Evolutionary conservation across 2,888 invertebrate genomes (phyloP), one percentile per base, ranked within the genome.

Genomic region (Bugula neritina): DNA sequence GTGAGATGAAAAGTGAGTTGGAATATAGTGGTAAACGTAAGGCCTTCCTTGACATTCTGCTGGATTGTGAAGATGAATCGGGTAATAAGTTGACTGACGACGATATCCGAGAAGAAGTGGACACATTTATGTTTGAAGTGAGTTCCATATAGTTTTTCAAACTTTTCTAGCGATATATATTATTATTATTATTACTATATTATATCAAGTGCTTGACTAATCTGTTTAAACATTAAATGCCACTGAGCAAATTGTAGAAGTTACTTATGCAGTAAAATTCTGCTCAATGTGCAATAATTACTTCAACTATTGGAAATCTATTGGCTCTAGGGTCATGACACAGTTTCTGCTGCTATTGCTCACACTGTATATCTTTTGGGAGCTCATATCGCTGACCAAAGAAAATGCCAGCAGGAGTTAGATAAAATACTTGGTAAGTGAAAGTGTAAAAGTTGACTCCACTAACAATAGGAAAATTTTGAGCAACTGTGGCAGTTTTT

Each of bases 301-400:
- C n/a, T n/a, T n/a, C n/a, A n/a, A n/a, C n/a, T n/a, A n/a, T n/a
- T n/a, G n/a, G n/a, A n/a, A n/a, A n/a, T n/a, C n/a, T n/a, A n/a
- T n/a, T 43, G 21, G n/a, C 31, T 75, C 69, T 91, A 94, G 89
- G 92, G 91, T 1, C 92, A 92, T 82, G 92, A 92, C 79, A 92
- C 92, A 5, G 92, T 91, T 0, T 90, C 92, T 17, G 91, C 94
- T 35, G 93, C 91, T 0, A 91, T 92, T 75, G 92, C 91, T 81
- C 95, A 94, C 87, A 90, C 91, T 74, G 86, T 93, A 3, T 91
- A 91, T 76, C 87, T 93, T 79, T 88, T 94, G 80, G 94, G 92
- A 1, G 87, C 90, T 57, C 89, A 94, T 80, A 90, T 90, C 55
- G 87, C 91, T 17, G 89, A 93, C 58, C 94, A 94, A 85, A 77